Evolutionary conservation across 2,888 invertebrate genomes (phyloP).

Genomic region (Gymnocheta viridis): DNA sequence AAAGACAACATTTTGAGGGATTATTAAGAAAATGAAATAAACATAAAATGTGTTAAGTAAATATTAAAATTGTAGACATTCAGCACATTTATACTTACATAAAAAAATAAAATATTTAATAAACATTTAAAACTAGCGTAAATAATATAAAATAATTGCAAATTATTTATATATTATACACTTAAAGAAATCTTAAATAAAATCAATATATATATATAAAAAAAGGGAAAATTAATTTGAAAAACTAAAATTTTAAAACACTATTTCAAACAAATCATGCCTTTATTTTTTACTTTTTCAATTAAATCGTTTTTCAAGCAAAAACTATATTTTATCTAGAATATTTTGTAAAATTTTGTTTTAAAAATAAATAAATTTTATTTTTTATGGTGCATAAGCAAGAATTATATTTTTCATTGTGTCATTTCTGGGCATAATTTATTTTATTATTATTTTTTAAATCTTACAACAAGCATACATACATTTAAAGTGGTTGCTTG

Average conservation of each 20-base stretch:
- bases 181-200: constrained; percentile 50
- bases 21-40: constrained; percentile 30
- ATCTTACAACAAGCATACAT: neutral
- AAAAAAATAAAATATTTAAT: constrained; percentile 71
- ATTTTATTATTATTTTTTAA: too few relatives aligned
- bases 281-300: constrained; percentile 24
- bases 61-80: constrained; percentile 70
- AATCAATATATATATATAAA: neutral
- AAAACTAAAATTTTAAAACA: constrained; percentile 26
- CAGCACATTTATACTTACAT: constrained; percentile 66
- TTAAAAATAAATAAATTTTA: neutral
- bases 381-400: neutral
- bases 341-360: neutral
- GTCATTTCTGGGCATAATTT: neutral
- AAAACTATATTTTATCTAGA: neutral
- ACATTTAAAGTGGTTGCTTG: neutral
- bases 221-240: constrained; percentile 42
- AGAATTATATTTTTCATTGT: neutral
- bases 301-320: neutral
- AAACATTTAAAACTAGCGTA: constrained; percentile 70
- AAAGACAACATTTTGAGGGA: constrained; percentile 50
- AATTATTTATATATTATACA: constrained; percentile 68
- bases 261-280: constrained; percentile 46
- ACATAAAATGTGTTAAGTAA: constrained; percentile 62
- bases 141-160: constrained; percentile 68